Evolutionary conservation across 1,140 invertebrate genomes (phyloP).

Genomic region (Zophobas morio): DNA sequence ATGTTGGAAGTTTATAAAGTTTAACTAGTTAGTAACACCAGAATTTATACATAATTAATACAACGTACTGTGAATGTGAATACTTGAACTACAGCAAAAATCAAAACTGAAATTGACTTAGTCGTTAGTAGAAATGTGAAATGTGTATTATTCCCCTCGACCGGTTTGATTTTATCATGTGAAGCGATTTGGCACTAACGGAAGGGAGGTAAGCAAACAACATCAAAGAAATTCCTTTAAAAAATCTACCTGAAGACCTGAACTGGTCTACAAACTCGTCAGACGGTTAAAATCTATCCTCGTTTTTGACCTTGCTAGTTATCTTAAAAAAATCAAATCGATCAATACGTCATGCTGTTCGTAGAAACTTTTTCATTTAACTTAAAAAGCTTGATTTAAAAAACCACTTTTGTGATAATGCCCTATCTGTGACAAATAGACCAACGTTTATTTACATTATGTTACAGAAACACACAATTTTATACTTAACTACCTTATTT

Average conservation of each 20-base stretch:
- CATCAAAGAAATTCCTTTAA: conserved; percentile 43
- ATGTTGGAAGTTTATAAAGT: too few relatives aligned
- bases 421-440: too few relatives aligned
- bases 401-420: not conserved
- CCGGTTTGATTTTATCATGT: conserved; percentile 34
- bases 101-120: not conserved
- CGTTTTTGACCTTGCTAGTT: conserved; percentile 20
- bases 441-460: too few relatives aligned
- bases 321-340: too few relatives aligned
- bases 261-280: conserved; percentile 36
- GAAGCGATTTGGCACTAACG: conserved; percentile 37
- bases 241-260: conserved; percentile 41
- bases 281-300: conserved; percentile 35
- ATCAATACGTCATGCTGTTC: too few relatives aligned
- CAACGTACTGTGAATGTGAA: too few relatives aligned
- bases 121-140: conserved; percentile 9
- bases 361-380: not conserved
- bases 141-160: not conserved
- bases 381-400: not conserved
- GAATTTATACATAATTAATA: too few relatives aligned
- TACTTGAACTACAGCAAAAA: not conserved
- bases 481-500: too few relatives aligned
- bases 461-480: too few relatives aligned
- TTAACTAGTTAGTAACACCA: too few relatives aligned
- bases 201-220: conserved; percentile 41